Evolutionary conservation across 2,888 invertebrate species (phyloP).

Genomic region (Tenthredo livida): DNA sequence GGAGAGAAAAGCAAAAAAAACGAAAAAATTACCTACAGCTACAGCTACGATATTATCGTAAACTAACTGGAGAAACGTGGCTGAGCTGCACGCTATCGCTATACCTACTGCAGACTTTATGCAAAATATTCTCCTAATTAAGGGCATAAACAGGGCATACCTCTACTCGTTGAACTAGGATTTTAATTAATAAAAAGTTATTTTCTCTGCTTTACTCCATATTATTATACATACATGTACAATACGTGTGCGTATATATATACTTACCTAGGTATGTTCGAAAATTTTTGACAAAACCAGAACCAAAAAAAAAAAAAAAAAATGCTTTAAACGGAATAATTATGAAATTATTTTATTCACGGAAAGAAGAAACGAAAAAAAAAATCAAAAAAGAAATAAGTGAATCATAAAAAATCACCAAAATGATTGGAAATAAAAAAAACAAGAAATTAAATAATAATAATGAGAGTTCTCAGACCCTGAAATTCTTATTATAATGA

Average conservation of each 20-base stretch:
- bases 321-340: background rate
- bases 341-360: background rate
- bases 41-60: constrained; percentile 29
- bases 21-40: background rate
- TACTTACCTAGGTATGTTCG: background rate
- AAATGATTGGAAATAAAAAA: background rate
- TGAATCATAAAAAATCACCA: too few relatives aligned
- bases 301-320: background rate
- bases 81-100: constrained; percentile 20
- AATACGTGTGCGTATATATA: background rate
- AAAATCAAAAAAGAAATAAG: background rate
- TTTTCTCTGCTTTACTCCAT: constrained; percentile 8
- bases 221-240: background rate
- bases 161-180: constrained; percentile 1
- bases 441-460: background rate
- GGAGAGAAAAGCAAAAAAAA: background rate
- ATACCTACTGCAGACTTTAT: background rate
- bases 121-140: constrained; percentile 30
- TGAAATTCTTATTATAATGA: background rate
- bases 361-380: background rate
- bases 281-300: background rate
- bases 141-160: constrained; percentile 20
- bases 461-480: background rate
- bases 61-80: background rate
- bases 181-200: constrained; percentile 25